Evolutionary conservation across 1,140 invertebrate genomes (phyloP).

Genomic region (Hormaphis cornu): DNA sequence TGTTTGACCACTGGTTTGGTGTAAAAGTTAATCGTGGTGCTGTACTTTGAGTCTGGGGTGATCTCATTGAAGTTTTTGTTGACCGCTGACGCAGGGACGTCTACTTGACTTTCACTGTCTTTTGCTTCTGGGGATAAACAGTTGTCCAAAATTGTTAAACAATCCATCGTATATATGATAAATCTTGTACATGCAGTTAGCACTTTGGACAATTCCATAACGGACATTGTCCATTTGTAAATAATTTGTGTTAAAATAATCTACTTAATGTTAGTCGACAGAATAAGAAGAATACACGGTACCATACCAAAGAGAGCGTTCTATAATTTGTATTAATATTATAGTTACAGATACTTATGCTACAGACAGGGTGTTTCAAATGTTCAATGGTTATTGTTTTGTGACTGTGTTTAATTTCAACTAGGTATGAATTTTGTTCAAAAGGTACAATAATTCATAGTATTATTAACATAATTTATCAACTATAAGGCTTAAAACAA

Average conservation of each 20-base stretch:
- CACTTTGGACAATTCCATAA: not conserved
- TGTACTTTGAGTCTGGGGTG: slow-evolving; percentile 25
- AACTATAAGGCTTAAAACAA: too few species aligned
- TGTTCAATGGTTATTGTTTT: too few species aligned
- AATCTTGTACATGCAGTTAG: slow-evolving; percentile 18
- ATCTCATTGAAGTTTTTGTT: slow-evolving; percentile 13
- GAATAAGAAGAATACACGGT: slow-evolving; percentile 15
- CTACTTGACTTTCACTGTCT: slow-evolving; percentile 7
- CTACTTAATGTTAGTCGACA: slow-evolving; percentile 19
- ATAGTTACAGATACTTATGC: not conserved
- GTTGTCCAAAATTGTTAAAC: slow-evolving; percentile 25
- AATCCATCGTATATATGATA: slow-evolving; percentile 24
- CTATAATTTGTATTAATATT: not conserved
- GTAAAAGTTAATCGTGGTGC: slow-evolving; percentile 14
- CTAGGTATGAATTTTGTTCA: too few species aligned
- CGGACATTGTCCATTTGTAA: not conserved
- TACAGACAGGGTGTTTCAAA: too few species aligned
- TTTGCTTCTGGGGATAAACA: slow-evolving; percentile 27
- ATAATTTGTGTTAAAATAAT: slow-evolving; percentile 18
- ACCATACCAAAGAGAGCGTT: not conserved
- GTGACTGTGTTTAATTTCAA: too few species aligned
- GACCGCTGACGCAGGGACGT: not conserved
- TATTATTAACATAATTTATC: too few species aligned
- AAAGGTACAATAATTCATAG: too few species aligned
- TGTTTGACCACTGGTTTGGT: slow-evolving; percentile 9